Percentiles rank a stretch among this genome's conserved stretches.
These are phyloP conservation scores for Coryphaenoides rupestris DNA, from an alignment of 2,113 vertebrate genomes.

Conservation along the genomic window DNA sequence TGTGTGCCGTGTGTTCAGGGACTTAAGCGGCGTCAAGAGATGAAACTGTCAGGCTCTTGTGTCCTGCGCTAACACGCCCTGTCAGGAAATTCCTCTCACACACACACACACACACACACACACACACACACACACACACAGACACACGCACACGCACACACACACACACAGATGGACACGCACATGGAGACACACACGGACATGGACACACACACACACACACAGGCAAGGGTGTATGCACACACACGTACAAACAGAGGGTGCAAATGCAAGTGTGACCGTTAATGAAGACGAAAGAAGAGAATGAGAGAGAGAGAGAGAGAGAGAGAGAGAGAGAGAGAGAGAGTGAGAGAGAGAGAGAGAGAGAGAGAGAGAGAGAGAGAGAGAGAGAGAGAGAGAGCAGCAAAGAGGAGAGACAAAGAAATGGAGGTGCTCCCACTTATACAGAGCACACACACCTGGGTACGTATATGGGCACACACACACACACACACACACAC, in stretches of 20 bases:
- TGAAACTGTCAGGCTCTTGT: slow-evolving; percentile 49
- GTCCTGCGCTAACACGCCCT: slow-evolving; percentile 51
- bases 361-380: no score
- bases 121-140: not conserved
- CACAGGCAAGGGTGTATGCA: no score
- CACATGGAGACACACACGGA: not conserved
- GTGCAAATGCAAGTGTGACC: no score
- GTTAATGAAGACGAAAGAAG: no score
- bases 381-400: no score
- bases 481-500: slow-evolving; percentile 2
- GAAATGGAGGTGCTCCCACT: no score
- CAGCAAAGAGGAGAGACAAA: no score
- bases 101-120: not conserved
- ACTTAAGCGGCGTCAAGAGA: slow-evolving; percentile 45
- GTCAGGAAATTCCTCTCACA: slow-evolving; percentile 63
- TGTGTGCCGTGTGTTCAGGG: slow-evolving; percentile 8
- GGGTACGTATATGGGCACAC: no score
- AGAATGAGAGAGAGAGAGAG: not conserved
- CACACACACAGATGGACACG: not conserved
- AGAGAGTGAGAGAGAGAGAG: no score
- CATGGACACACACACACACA: slow-evolving; percentile 7
- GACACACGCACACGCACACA: not conserved
- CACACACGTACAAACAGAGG: slow-evolving; percentile 19
- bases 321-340: slow-evolving; percentile 9
- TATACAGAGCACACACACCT: no score